Evolutionary conservation across 1,140 invertebrate genomes (phyloP), one percentile per base, ranked within the genome.

Genomic region (Nixonia krombeini): DNA sequence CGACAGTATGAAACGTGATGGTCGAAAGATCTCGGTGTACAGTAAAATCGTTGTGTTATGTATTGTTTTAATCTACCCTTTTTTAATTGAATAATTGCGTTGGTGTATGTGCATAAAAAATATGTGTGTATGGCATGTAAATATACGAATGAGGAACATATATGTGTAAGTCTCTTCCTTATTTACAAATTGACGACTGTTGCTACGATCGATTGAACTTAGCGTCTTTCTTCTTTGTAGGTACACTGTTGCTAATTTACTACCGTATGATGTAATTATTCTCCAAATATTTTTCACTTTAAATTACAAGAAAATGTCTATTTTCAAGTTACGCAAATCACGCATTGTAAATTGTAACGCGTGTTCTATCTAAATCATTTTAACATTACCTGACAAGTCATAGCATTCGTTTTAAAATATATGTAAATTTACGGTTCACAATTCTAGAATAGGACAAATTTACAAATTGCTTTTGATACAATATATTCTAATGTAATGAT

Each of bases 1-100:
- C 12, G 16, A 18, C 15, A 35, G 15, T 42, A 18, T 5, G 51
- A 70, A 75, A 73, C 72, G 74, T 65, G 72, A 78, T 72, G 80
- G 75, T 74, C 70, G 58, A 77, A 74, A 79, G 80, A 82, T 82
- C 80, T 82, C 80, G 78, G 79, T 82, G 79, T 82, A 82, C 76
- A 81, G 78, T 76, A 69, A 78, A 79, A 76, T 70, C 66, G 59
- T 81, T 76, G 67, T 78, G 74, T 76, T 69, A 55, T 67, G 57
- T 67, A 72, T 69, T 70, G 64, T 68, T 58, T 64, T 69, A 59
- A 67, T 58, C 51, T 42, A 45, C 38, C 41, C 50, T 71, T 63
- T 76, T 73, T 67, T 63, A 57, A 63, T 52, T 51, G 51, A 68
- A 61, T 53, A 70, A 68, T 67, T 64, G 72, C 56, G 38, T 70